Conservation (phyloP, 2,113 vertebrate species). For the Excalfactoria chinensis region DNA sequence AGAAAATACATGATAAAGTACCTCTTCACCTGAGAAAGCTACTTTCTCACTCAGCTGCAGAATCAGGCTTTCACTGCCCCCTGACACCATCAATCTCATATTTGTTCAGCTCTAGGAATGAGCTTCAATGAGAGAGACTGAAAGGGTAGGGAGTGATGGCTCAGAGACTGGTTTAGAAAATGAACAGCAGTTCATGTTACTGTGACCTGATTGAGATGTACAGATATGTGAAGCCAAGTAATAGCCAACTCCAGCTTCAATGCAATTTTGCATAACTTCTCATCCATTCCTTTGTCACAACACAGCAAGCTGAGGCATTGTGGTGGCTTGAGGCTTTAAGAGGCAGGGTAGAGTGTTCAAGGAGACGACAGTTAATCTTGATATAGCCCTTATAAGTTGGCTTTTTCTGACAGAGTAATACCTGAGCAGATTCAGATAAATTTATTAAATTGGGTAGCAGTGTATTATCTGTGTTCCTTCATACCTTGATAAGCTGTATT, state of each 20-base stretch:
- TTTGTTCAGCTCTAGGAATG: not conserved
- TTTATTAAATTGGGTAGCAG: not conserved
- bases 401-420: not conserved
- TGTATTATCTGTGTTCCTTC: not conserved
- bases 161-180: not conserved
- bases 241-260: not conserved
- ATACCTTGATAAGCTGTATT: not conserved
- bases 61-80: not conserved
- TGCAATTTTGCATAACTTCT: not conserved
- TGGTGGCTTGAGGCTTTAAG: not conserved
- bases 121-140: not conserved
- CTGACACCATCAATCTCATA: not conserved
- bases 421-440: not conserved
- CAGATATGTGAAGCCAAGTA: not conserved
- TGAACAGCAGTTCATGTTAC: fast-evolving
- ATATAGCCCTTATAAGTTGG: not conserved
- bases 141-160: not conserved
- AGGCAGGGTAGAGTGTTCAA: not conserved
- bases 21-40: not conserved
- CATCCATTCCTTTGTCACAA: not conserved
- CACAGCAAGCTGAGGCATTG: not conserved
- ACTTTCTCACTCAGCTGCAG: not conserved
- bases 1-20: not conserved
- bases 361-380: not conserved
- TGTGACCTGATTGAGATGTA: fast-evolving